Percentiles rank a stretch among this genome's conserved stretches.
Conservation (phyloP, 2,113 vertebrate species). For the Plecotus auritus region DNA sequence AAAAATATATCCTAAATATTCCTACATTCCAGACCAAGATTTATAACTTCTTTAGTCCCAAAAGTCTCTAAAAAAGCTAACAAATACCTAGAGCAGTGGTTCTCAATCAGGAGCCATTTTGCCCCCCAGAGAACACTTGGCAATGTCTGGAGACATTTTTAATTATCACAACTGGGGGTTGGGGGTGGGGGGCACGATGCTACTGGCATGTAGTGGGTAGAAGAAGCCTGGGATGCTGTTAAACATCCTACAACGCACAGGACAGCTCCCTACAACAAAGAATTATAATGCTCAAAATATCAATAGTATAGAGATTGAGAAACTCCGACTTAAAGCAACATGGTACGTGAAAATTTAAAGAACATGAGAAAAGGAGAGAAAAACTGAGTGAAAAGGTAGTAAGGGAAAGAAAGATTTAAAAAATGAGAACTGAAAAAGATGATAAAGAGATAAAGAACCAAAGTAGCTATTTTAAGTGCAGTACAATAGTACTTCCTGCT, state of each 20-base stretch:
- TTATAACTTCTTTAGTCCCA: background rate
- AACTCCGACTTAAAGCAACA: background rate
- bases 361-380: background rate
- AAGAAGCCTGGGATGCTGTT: background rate
- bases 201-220: background rate
- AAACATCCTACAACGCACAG: background rate
- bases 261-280: background rate
- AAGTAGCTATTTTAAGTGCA: background rate
- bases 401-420: background rate
- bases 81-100: background rate
- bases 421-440: constrained; percentile 10
- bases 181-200: no score
- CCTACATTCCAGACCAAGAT: background rate
- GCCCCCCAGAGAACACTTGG: background rate
- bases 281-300: constrained; percentile 4
- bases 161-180: background rate
- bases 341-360: background rate
- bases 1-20: constrained; percentile 13
- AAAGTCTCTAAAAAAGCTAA: background rate
- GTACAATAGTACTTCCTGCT: background rate
- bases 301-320: background rate
- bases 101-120: background rate
- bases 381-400: background rate
- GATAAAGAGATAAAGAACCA: background rate
- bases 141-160: background rate